Evolutionary conservation across 1,140 invertebrate species (phyloP), one percentile per base, ranked within the genome.

Genomic region (Dendrolimus kikuchii): DNA sequence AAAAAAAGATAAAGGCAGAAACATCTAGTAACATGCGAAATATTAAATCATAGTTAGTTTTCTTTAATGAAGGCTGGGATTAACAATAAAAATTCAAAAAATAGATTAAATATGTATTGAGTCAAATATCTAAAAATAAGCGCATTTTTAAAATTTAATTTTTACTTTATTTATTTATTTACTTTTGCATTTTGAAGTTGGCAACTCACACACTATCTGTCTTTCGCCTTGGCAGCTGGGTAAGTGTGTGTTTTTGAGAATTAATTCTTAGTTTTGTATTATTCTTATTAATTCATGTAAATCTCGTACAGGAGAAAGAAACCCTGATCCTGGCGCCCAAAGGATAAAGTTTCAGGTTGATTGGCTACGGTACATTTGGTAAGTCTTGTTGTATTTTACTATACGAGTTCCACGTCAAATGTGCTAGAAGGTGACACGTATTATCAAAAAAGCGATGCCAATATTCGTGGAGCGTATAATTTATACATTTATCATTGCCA

Each of bases 371-470:
- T 86, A 86, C 82, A 63, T 71, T 71, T 55, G 79, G 81, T 86
- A 64, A 72, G 77, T 81, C 64, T 62, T 64, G 44, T 54, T 66
- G 62, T 55, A 74, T 77, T 74, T 71, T 64, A 56, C 51, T 52
- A 71, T 58, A 72, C 73, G 62, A 72, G 74, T 81, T 86, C 82
- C 82, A 86, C 82, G 82, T 86, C 82, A 86, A 84, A 86, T 83
- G 79, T 80, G 81, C 82, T 84, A 77, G 79, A 82, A 83, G 79
- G 81, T 86, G 82, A 86, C 82, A 86, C 82, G 82, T 86, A 86
- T 84, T 82, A 84, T 83, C 77, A 77, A 63, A 74, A 77, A 65
- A 64, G 60, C 55, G 55, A 61, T 53, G 52, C 49, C 52, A 57
- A 46, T 53, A 43, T 53, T 45, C 42, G n/a, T 7, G 7, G 7